Evolutionary conservation across 1,140 invertebrate genomes (phyloP).

Genomic region (Ceratoteleas bidentatus): DNA sequence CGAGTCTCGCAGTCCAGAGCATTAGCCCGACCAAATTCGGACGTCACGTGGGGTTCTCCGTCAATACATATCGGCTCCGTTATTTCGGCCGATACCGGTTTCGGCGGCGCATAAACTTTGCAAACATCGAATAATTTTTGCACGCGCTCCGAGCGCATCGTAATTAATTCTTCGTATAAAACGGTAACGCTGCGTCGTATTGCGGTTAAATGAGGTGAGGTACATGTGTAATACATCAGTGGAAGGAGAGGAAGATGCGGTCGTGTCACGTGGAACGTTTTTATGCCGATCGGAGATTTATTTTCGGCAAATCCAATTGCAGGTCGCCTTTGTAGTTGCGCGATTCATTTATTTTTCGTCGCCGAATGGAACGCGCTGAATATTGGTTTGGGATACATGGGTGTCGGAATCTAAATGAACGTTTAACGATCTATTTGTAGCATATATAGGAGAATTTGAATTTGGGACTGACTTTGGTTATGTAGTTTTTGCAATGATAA

Average conservation of each 20-base stretch:
- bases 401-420: too few species aligned
- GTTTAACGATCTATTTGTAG: too few species aligned
- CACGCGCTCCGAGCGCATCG: constrained; percentile 43
- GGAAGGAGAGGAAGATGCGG: constrained; percentile 32
- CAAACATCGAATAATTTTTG: constrained; percentile 51
- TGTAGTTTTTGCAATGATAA: too few species aligned
- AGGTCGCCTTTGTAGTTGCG: neutral
- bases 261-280: constrained; percentile 3
- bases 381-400: too few species aligned
- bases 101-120: constrained; percentile 39
- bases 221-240: constrained; percentile 52
- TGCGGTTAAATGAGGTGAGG: constrained; percentile 31
- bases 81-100: constrained; percentile 54
- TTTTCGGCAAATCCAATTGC: constrained; percentile 10
- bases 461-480: too few species aligned
- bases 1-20: constrained; percentile 10
- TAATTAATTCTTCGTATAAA: constrained; percentile 58
- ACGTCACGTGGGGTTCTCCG: constrained; percentile 36
- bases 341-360: too few species aligned
- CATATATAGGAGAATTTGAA: too few species aligned
- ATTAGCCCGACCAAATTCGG: constrained; percentile 28
- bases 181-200: constrained; percentile 47
- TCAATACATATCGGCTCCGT: constrained; percentile 33
- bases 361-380: too few species aligned
- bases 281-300: constrained; percentile 21